A percentile compares a stretch with the other conserved stretches of the same genome.
Conservation (phyloP, 2,888 invertebrate genomes). For the Dicranocentrus wangi region DNA sequence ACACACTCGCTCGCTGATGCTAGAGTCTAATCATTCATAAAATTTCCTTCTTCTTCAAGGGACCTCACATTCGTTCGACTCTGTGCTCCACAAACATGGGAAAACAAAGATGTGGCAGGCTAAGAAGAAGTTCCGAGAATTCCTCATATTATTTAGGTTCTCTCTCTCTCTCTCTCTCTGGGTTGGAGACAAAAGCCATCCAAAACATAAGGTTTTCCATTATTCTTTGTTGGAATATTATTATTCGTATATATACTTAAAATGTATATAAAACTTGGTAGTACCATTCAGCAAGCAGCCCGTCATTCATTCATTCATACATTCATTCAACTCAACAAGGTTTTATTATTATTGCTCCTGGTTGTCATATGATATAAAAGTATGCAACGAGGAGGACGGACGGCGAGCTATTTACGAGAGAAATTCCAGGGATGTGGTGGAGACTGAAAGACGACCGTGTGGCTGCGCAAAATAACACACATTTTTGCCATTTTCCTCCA, state of each 20-base stretch:
- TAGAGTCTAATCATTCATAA: no score
- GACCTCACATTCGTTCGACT: background rate
- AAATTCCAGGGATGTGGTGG: conserved; percentile 49
- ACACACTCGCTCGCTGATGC: no score
- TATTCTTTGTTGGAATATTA: no score
- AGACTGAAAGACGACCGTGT: conserved; percentile 59
- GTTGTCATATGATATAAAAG: background rate
- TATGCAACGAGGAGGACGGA: background rate
- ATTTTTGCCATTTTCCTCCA: conserved; percentile 48
- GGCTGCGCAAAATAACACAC: conserved; percentile 43
- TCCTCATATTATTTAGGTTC: background rate
- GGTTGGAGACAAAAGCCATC: conserved; percentile 5
- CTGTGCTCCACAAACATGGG: background rate
- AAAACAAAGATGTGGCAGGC: background rate
- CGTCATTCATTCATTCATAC: conserved; percentile 11
- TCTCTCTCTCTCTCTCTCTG: background rate
- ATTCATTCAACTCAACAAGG: conserved; percentile 3
- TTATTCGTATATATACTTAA: no score
- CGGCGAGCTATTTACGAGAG: background rate
- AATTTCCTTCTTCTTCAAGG: background rate
- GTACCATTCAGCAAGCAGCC: background rate
- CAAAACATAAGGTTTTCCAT: background rate
- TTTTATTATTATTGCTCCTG: no score
- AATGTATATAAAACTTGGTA: no score
- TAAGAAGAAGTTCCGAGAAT: background rate